Base-by-base conservation (phyloP, 2,888 invertebrate genomes). In the Anaspis maculata region DNA sequence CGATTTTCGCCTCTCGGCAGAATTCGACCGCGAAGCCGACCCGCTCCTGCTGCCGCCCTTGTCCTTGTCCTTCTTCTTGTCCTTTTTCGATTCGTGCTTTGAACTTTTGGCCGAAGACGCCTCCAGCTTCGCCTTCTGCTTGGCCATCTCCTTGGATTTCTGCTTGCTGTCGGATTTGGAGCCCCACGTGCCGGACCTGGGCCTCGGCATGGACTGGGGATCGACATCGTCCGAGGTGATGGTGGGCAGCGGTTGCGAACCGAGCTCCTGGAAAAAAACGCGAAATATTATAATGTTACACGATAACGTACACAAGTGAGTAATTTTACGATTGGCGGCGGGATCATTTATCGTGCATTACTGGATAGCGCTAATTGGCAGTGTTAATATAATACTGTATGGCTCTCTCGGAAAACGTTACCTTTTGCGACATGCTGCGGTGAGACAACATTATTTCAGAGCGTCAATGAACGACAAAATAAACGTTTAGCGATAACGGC, bases 171-270 rank as follows among this genome's bases (percentile, higher is more conserved):
- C 64, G 3, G 52, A 46, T 40, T 65, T 65, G 15, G 73, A 66
- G 11, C 73, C 65, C 74, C 72, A 74, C 30, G 77, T 73, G 52
- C 81, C 83, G 41, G 80, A 80, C 35, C 79, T 72, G 24, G 71
- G 74, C 30, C 79, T 68, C 31, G 71, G 65, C 30, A 67, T 52
- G 16, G 57, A 58, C 33, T 62, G 64, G 30, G 30, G 23, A 11
- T 43, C 41, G 10, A 45, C 52, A 61, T 76, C 75, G 49, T 74
- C 74, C 13, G 49, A 47, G 14, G 55, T 48, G 7, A 70, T 70
- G 33, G 72, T 70, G 7, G 76, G 74, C 40, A 76, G 59, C 9
- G 75, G 75, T 53, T 76, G 76, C n/a, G 76, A 76, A 27, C 75
- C 75, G 44, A 74, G 67, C 59, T 75, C 76, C 76, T 77, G 59